phyloP scores from a whole-genome alignment of 1,140 invertebrate genomes.

The Drosophila elegans region DNA sequence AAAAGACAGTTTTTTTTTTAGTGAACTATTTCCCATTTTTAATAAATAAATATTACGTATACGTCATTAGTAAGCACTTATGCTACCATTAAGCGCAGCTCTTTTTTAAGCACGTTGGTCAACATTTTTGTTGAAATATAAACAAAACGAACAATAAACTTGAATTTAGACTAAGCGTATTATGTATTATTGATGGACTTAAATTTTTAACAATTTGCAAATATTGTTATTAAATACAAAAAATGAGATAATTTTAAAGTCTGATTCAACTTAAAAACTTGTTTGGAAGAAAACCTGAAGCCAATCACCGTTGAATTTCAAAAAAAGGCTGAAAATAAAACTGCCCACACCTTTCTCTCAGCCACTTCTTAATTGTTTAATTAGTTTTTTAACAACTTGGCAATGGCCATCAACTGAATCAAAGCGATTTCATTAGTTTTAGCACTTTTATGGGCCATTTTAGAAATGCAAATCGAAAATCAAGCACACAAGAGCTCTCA shows the following conservation, averaged over 20 bases:
- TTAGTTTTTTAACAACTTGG: conserved; percentile 1
- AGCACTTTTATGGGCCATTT: conserved; percentile 34
- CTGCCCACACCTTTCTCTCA: not conserved
- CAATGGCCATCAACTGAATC: conserved; percentile 11
- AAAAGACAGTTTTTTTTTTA: too few species aligned
- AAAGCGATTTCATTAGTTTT: conserved; percentile 20
- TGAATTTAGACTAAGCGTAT: too few species aligned
- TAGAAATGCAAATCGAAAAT: conserved; percentile 32
- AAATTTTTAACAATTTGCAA: too few species aligned
- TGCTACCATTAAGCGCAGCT: not conserved
- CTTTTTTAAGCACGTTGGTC: not conserved
- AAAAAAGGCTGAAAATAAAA: not conserved
- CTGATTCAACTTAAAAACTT: not conserved
- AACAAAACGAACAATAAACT: too few species aligned
- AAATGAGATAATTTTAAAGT: too few species aligned
- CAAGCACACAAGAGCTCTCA: conserved; percentile 8
- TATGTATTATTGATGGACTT: too few species aligned
- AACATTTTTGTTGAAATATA: too few species aligned
- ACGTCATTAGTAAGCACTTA: not conserved
- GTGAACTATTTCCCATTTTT: too few species aligned
- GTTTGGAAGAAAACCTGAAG: not conserved
- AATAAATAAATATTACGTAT: not conserved
- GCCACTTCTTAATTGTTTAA: conserved; percentile 8
- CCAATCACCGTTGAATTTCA: not conserved
- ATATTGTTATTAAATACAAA: too few species aligned